Evolutionary conservation across 2,113 vertebrate species (phyloP), one percentile per base, ranked within the genome.

Genomic region (Tursiops truncatus): DNA sequence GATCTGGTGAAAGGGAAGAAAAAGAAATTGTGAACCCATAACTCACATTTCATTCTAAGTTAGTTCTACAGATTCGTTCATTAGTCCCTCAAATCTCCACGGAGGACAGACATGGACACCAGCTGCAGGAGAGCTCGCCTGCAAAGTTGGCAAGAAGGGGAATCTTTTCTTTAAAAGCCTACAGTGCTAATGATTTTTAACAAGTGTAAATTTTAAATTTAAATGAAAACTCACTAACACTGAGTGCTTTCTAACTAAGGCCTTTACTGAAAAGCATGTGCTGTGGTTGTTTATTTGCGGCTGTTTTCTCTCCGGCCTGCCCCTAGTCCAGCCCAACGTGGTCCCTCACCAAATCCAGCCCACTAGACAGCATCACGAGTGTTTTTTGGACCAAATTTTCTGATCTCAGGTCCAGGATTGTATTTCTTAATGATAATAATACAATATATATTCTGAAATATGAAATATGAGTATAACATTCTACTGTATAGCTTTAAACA

Each of bases 281-380:
- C 36, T 15, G 7, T 56, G 9, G 12, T n/a, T 77, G 2, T 70
- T 90, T 60, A 18, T 25, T 33, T 33, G 47, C 36, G n/a, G 33
- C n/a, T 83, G 26, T 28, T 53, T 68, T n/a, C 44, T n/a, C 44
- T 62, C 18, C 1, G 8, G 20, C 15, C 3, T 14, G 15, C 47
- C 31, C 28, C 23, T 18, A 5, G 20, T 53, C 25, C 18, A 28
- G 6, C 50, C 2, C 2, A 53, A 6, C 6, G 0, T 0, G 6
- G 50, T 4, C 77, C 41, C 6, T 76, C 12, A 31, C 28, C 20
- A 36, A 3, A 58, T 21, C 1, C 26, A 79, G 36, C 20, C 41
- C 1, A 0, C 8, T n/a, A 8, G 17, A 17, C 23, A 25, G 38
- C 26, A 26, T 84, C 11, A 47, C 2, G 0, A 26, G 2, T 67